Percentiles rank a stretch among this genome's conserved stretches.
Conservation (phyloP, 2,797 vertebrate species). For the Hippoglossus hippoglossus region DNA sequence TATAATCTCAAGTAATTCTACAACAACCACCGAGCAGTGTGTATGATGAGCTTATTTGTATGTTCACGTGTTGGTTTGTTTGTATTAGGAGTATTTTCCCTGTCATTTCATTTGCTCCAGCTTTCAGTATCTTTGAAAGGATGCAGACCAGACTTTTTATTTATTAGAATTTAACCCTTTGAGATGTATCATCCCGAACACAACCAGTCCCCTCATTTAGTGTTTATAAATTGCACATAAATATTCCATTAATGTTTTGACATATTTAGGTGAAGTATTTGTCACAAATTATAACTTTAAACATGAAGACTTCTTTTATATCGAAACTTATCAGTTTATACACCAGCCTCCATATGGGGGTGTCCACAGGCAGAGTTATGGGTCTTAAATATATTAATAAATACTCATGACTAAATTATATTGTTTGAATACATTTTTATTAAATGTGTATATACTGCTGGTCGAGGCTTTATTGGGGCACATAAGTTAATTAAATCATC, state of each 20-base stretch:
- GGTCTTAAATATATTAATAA: background rate
- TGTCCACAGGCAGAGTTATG: background rate
- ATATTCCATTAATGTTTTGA: background rate
- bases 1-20: constrained; percentile 21
- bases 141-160: background rate
- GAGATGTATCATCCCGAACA: too few species aligned
- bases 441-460: background rate
- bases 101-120: too few species aligned
- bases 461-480: background rate
- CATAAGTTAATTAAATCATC: background rate
- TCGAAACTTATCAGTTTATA: background rate
- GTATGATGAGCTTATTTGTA: background rate
- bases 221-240: background rate
- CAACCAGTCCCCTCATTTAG: too few species aligned
- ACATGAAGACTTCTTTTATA: background rate
- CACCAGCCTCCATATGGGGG: background rate
- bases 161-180: background rate
- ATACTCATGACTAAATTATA: too few species aligned
- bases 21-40: background rate
- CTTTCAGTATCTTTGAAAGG: too few species aligned
- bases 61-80: constrained; percentile 11
- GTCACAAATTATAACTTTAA: background rate
- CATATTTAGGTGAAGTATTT: background rate
- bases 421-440: background rate
- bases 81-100: background rate